phyloP scores from a whole-genome alignment of 2,113 vertebrate species.

The Phocoena phocoena region DNA sequence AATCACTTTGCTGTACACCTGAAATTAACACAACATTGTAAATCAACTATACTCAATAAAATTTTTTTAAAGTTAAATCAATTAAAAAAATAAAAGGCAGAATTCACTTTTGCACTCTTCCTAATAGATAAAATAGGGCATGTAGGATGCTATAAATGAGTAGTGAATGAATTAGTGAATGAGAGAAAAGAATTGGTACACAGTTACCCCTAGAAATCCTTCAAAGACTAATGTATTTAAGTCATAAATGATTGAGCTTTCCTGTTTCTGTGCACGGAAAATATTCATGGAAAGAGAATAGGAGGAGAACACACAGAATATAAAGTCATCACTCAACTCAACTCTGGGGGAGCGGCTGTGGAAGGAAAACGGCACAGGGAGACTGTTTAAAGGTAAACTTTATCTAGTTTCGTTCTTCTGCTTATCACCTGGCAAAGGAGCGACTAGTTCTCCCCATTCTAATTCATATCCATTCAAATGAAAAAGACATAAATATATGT shows the following conservation, averaged over 20 bases:
- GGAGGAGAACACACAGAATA: not conserved
- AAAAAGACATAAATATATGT: not conserved
- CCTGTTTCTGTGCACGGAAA: not conserved
- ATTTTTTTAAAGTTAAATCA: too few relatives aligned
- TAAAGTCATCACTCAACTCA: not conserved
- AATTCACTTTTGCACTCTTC: not conserved
- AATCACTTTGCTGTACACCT: too few relatives aligned
- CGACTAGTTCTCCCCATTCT: not conserved
- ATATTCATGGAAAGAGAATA: not conserved
- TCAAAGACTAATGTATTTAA: not conserved
- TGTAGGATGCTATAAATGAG: not conserved
- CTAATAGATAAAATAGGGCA: not conserved
- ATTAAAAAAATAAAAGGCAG: too few relatives aligned
- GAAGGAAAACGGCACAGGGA: not conserved
- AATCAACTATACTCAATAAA: too few relatives aligned
- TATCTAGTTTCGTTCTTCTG: not conserved
- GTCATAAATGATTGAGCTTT: not conserved
- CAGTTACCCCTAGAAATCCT: not conserved
- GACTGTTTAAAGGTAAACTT: not conserved
- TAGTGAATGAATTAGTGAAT: not conserved
- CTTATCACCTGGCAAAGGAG: not conserved
- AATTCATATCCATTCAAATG: not conserved
- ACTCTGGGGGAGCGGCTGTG: not conserved
- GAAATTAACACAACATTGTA: too few relatives aligned
- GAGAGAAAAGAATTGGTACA: not conserved